phyloP scores from a whole-genome alignment of 2,888 invertebrate species.

The Nemotelus nigrinus region DNA sequence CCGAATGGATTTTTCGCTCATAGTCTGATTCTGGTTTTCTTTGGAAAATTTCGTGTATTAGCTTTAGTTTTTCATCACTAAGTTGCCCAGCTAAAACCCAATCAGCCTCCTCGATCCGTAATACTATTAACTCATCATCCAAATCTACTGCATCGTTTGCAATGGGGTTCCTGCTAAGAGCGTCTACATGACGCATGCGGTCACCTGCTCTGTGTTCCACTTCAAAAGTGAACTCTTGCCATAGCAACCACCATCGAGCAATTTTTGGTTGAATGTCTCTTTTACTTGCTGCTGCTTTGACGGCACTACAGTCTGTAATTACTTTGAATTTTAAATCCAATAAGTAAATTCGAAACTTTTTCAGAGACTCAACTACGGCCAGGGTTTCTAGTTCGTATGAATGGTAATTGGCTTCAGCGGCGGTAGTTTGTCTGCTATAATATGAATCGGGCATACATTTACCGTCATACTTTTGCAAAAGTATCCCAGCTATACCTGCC shows the following conservation, averaged over 20 bases:
- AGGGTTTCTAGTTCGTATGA: constrained; percentile 56
- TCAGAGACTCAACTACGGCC: constrained; percentile 51
- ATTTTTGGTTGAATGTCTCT: constrained; percentile 54
- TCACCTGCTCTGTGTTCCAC: constrained; percentile 55
- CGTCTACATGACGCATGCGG: constrained; percentile 57
- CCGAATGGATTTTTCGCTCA: background rate
- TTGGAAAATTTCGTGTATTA: constrained; percentile 48
- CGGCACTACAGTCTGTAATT: constrained; percentile 54
- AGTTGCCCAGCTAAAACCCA: constrained; percentile 53
- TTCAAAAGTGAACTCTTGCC: constrained; percentile 56
- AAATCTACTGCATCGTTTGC: background rate
- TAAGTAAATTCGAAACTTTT: constrained; percentile 7
- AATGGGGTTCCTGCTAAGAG: constrained; percentile 53
- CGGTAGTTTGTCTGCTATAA: constrained; percentile 54
- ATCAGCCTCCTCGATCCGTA: constrained; percentile 52
- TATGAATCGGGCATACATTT: constrained; percentile 53
- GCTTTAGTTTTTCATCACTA: constrained; percentile 51
- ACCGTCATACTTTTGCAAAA: constrained; percentile 51
- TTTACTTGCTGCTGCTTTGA: constrained; percentile 50
- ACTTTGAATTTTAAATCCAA: constrained; percentile 48
- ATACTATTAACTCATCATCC: background rate
- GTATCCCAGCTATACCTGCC: constrained; percentile 52
- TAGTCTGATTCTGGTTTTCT: constrained; percentile 1
- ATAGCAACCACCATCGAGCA: constrained; percentile 56
- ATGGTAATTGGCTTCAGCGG: constrained; percentile 55